Evolutionary conservation across 2,888 invertebrate species (phyloP).

Genomic region (Hypomecis punctinalis): DNA sequence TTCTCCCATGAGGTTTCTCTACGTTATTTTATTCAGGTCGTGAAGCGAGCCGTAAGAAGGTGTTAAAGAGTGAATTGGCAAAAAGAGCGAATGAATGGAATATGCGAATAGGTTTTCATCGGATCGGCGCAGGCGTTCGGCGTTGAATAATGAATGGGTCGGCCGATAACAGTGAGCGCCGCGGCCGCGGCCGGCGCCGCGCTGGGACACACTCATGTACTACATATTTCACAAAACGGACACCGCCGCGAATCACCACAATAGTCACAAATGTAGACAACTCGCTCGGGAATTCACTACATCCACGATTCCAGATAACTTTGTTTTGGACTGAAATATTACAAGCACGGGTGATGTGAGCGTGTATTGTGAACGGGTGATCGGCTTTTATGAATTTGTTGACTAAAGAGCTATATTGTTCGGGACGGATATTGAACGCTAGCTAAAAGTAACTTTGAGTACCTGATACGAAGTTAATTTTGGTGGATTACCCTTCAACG

Average conservation of each 20-base stretch:
- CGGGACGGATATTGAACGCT: neutral
- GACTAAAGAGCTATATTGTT: no score
- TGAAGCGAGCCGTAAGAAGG: slow-evolving; percentile 77
- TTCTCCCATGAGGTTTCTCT: slow-evolving; percentile 64
- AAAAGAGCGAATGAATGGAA: slow-evolving; percentile 77
- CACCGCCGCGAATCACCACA: slow-evolving; percentile 32
- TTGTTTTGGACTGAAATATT: slow-evolving; percentile 8
- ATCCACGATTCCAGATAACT: slow-evolving; percentile 11
- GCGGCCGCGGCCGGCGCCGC: slow-evolving; percentile 37
- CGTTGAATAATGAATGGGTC: slow-evolving; percentile 72
- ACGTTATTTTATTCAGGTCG: slow-evolving; percentile 78
- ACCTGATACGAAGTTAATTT: no score
- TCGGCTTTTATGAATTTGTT: neutral
- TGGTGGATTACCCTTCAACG: no score
- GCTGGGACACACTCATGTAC: slow-evolving; percentile 36
- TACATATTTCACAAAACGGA: slow-evolving; percentile 33
- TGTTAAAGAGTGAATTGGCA: slow-evolving; percentile 81
- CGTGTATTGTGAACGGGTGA: no score
- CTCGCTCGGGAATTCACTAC: slow-evolving; percentile 11
- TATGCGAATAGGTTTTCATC: slow-evolving; percentile 66
- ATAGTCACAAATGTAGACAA: slow-evolving; percentile 25
- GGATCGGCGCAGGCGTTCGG: slow-evolving; percentile 58
- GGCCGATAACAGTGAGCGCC: slow-evolving; percentile 56
- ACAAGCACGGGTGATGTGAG: neutral
- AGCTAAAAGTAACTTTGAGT: no score